Conservation (phyloP, 2,797 vertebrate species). For the Sitta carolinensis region DNA sequence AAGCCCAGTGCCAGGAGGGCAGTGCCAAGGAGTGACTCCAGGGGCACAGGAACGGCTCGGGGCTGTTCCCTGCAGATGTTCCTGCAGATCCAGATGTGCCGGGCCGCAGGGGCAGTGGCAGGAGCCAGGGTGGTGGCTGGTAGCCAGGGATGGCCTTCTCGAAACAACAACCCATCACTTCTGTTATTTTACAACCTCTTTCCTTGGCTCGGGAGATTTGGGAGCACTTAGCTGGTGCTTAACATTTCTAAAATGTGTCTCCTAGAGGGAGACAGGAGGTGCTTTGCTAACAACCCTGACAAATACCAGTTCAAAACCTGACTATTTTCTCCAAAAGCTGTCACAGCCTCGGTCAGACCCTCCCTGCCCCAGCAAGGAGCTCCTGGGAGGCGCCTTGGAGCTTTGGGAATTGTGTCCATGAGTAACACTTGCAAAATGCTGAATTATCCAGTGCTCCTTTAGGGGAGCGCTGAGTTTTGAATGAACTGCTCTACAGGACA, state of each 20-base stretch:
- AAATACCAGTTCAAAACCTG: not conserved
- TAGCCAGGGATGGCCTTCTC: not conserved
- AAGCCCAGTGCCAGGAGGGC: not conserved
- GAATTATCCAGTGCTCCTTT: not conserved
- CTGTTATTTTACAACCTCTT: not conserved
- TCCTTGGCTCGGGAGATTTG: not conserved
- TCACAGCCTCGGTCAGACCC: not conserved
- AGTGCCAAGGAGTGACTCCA: not conserved
- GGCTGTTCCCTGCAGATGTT: slow-evolving; percentile 14
- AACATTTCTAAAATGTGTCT: not conserved
- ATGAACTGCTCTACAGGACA: not conserved
- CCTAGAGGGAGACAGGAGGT: not conserved
- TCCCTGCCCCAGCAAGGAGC: not conserved
- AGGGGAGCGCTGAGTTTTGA: not conserved
- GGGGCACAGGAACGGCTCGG: accelerated
- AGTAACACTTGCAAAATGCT: not conserved
- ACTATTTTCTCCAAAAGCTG: not conserved
- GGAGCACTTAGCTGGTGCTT: not conserved
- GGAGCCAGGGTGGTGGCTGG: not conserved
- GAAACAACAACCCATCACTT: accelerated
- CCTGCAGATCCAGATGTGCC: not conserved
- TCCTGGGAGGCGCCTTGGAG: not conserved
- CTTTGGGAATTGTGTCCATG: not conserved
- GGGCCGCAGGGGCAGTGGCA: accelerated
- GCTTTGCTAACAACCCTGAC: not conserved